Evolutionary conservation across 2,888 invertebrate species (phyloP).

Genomic region (Synergus gifuensis): DNA sequence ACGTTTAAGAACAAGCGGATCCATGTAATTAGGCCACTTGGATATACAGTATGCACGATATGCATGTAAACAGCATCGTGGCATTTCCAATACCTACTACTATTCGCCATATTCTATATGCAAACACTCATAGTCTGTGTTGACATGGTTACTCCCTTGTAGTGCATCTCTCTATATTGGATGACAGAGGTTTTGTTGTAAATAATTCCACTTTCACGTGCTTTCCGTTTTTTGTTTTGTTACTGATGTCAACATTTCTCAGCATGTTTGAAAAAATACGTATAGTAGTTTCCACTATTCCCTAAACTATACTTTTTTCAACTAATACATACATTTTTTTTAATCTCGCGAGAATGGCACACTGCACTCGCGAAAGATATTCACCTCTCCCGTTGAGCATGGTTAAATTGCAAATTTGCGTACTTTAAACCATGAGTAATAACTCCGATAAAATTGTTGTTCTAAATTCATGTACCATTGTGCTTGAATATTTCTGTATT

Average conservation of each 20-base stretch:
- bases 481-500: too few species aligned
- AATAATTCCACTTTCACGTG: conserved; percentile 16
- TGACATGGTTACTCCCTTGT: conserved; percentile 35
- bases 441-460: too few species aligned
- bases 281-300: background rate
- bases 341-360: too few species aligned
- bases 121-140: conserved; percentile 31
- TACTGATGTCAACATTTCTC: conserved; percentile 1
- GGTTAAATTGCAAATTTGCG: too few species aligned
- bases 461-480: too few species aligned
- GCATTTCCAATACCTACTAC: conserved; percentile 32
- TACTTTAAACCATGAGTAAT: too few species aligned
- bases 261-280: background rate
- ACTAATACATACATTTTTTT: too few species aligned
- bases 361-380: too few species aligned
- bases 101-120: conserved; percentile 37
- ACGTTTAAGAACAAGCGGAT: conserved; percentile 23
- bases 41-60: conserved; percentile 18
- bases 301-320: background rate
- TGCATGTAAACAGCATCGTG: conserved; percentile 29
- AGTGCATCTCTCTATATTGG: conserved; percentile 35
- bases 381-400: too few species aligned
- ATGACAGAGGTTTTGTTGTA: conserved; percentile 21
- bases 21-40: conserved; percentile 37
- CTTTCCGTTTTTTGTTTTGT: background rate